Percentiles rank a stretch among this genome's conserved stretches.
Evolutionary conservation across 2,113 vertebrate species (phyloP).

Genomic region (human (Homo sapiens)): GRCh38 chr7:95274501-95275000

Average conservation of each 20-base stretch:
- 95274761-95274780: not conserved
- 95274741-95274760: not conserved
- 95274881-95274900: not conserved
- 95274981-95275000: not conserved
- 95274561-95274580: not conserved
- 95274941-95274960: not conserved
- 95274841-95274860: not conserved
- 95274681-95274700: not conserved
- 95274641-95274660: not conserved
- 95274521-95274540: conserved; percentile 9
- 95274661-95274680: not conserved
- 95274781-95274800: not conserved
- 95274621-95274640: not conserved
- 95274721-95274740: not conserved
- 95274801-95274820: not conserved
- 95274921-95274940: not conserved
- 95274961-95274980: not conserved
- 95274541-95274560: not conserved
- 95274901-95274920: not conserved
- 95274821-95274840: not conserved
- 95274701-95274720: not conserved
- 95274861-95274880: not conserved
- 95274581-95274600: not conserved
- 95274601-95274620: not conserved
- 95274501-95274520: not conserved